Base-by-base conservation (phyloP, 2,113 vertebrate species). In the Elephantulus edwardii region DNA sequence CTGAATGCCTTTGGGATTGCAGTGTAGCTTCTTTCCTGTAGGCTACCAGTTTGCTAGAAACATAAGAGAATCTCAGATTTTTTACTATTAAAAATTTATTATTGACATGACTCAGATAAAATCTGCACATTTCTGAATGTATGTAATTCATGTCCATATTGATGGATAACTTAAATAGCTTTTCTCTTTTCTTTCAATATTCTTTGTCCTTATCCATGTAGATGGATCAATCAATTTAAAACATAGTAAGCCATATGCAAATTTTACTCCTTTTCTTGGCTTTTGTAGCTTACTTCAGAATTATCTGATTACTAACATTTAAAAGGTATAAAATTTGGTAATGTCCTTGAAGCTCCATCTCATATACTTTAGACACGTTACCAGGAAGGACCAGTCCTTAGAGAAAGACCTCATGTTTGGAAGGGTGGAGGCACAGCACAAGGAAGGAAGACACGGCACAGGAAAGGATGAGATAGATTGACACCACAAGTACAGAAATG, bases 281-380 rank as follows among this genome's bases (percentile, higher is more conserved):
- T 93, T 52, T 75, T 24, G n/a, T 50, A 71, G n/a, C 7, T 91
- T 20, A 80, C 30, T 83, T 93, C 80, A 80, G 4, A 72, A 42
- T 85, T 74, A n/a, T 89, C 48, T 83, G 26, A 56, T 77, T 76
- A 93, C 9, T 46, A 20, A 89, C 46, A 26, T 54, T 0, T 20
- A 79, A 85, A 94, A 95, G n/a, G 62, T 52, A 1, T 6, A 91
- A 84, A 83, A 5, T 52, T 62, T 19, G 81, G 72, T 1, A 91
- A 56, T 50, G 6, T 22, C 42, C 9, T 93, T 6, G 35, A 79
- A 80, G 44, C 56, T 91, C 24, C 78, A 42, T 56, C 2, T 80
- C 44, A 76, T 5, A 38, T 64, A 8, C 30, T 91, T 42, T n/a
- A n/a, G n/a, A n/a, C n/a, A n/a, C n/a, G n/a, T n/a, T n/a, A n/a